A percentile compares a stretch with the other conserved stretches of the same genome.
These are phyloP conservation scores for Amphipoea lucens DNA, from an alignment of 2,888 invertebrate species.

Conservation along the genomic window DNA sequence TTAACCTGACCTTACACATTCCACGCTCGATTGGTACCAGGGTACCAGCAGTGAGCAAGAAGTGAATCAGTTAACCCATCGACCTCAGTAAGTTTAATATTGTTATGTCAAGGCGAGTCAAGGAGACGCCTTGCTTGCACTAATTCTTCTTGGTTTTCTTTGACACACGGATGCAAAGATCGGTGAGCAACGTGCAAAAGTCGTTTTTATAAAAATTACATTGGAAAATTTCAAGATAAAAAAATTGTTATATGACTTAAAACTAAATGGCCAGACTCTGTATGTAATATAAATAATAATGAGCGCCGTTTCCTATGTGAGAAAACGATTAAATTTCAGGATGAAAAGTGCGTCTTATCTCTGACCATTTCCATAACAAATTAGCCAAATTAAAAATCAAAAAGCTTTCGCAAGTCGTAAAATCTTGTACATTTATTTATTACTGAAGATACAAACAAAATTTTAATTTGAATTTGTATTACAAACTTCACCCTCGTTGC, in stretches of 20 bases:
- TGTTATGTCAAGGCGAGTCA: slow-evolving; percentile 74
- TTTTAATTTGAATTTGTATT: no score
- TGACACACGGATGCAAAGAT: slow-evolving; percentile 29
- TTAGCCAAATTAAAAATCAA: no score
- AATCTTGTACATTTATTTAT: neutral
- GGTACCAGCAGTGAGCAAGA: slow-evolving; percentile 44
- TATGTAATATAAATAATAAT: neutral
- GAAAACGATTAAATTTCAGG: neutral
- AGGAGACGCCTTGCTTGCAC: slow-evolving; percentile 47
- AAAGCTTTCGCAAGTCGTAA: rapidly evolving
- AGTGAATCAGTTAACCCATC: slow-evolving; percentile 63
- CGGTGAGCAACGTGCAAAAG: neutral
- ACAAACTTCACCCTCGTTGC: neutral
- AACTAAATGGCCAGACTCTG: neutral
- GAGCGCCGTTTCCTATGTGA: no score
- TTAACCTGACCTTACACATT: slow-evolving; percentile 50
- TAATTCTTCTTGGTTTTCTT: slow-evolving; percentile 41
- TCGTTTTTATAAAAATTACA: neutral
- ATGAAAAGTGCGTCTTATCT: neutral
- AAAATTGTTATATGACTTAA: neutral
- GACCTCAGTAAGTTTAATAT: slow-evolving; percentile 67
- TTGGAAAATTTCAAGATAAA: neutral
- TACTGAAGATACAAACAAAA: no score
- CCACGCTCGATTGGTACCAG: slow-evolving; percentile 39
- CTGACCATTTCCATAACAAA: no score